Conservation (phyloP, 2,888 invertebrate genomes). For the Dioctria rufipes region DNA sequence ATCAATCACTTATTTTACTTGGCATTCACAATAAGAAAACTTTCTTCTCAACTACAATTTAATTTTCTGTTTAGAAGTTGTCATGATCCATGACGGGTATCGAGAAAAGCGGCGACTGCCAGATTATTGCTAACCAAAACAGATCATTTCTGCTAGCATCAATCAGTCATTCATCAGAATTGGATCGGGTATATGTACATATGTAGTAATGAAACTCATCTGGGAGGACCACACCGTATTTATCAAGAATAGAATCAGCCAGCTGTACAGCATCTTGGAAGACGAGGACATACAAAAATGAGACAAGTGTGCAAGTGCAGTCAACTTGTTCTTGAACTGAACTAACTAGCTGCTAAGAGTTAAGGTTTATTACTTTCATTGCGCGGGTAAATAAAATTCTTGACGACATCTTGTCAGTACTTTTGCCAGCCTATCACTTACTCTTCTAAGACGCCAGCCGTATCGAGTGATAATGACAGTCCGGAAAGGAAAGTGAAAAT, state of each 20-base stretch:
- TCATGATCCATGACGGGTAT: constrained; percentile 13
- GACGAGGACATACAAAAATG: background rate
- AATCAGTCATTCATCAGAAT: constrained; percentile 21
- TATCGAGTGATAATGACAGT: constrained; percentile 38
- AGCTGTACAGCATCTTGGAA: background rate
- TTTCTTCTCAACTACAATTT: constrained; percentile 2
- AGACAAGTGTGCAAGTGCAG: constrained; percentile 15
- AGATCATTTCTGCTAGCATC: constrained; percentile 22
- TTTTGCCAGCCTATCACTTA: constrained; percentile 23
- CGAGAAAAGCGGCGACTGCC: background rate
- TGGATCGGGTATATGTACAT: background rate
- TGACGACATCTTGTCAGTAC: constrained; percentile 17
- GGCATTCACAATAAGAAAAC: background rate
- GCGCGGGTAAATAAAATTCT: constrained; percentile 21
- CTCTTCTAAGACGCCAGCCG: constrained; percentile 15
- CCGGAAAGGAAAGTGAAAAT: constrained; percentile 49
- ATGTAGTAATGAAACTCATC: background rate
- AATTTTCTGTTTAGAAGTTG: constrained; percentile 1
- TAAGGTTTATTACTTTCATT: constrained; percentile 12
- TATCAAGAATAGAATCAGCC: constrained; percentile 21
- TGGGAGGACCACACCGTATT: constrained; percentile 24
- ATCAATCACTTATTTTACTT: background rate
- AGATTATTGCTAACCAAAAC: constrained; percentile 36
- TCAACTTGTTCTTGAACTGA: constrained; percentile 32
- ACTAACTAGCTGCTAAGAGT: no score